A percentile compares a stretch with the other conserved stretches of the same genome.
These are phyloP conservation scores for Luperina nickerlii DNA, from an alignment of 2,888 invertebrate genomes.

Conservation along the genomic window DNA sequence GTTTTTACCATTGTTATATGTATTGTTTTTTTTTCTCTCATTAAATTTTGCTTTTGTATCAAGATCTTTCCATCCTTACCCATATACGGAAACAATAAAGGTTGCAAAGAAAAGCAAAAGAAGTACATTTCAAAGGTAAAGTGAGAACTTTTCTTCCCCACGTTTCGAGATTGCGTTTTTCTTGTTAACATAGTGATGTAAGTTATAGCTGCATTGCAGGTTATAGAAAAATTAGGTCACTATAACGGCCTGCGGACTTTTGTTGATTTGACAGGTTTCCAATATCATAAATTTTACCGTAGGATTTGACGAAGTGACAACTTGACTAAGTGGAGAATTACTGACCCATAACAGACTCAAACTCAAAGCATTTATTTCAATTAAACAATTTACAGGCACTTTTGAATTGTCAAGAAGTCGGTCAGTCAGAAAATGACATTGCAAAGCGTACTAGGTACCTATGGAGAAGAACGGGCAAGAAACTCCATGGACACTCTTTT, in stretches of 20 bases:
- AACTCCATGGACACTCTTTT: too few relatives aligned
- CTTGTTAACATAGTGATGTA: slow-evolving; percentile 54
- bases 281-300: slow-evolving; percentile 69
- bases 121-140: not conserved
- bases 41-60: not conserved
- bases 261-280: slow-evolving; percentile 78
- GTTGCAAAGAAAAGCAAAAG: slow-evolving; percentile 1
- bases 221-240: slow-evolving; percentile 84
- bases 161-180: slow-evolving; percentile 54
- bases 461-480: too few relatives aligned
- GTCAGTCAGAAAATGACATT: too few relatives aligned
- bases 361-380: too few relatives aligned
- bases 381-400: too few relatives aligned
- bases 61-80: not conserved
- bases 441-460: too few relatives aligned
- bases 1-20: not conserved
- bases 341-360: not conserved
- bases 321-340: not conserved
- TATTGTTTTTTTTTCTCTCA: not conserved
- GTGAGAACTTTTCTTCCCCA: not conserved
- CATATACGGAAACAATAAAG: not conserved
- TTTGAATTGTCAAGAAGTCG: too few relatives aligned
- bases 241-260: slow-evolving; percentile 68
- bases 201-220: slow-evolving; percentile 84
- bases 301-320: slow-evolving; percentile 1